Evolutionary conservation across 2,113 vertebrate species (phyloP).

Genomic region (Asarcornis scutulata): DNA sequence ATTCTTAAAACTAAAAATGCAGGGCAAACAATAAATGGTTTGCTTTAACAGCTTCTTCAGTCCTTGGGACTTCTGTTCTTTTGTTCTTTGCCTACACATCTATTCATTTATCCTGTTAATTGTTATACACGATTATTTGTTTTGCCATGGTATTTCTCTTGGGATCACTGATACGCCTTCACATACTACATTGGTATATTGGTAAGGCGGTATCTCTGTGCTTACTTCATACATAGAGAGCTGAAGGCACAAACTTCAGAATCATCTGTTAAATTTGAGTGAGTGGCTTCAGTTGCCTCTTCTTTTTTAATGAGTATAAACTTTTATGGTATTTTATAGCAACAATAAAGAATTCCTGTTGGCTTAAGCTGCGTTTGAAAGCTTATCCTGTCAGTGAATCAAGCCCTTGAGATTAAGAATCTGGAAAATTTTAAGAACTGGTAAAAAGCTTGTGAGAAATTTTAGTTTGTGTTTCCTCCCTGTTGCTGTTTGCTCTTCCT

Average conservation of each 20-base stretch:
- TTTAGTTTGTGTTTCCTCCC: neutral
- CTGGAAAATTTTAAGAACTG: neutral
- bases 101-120: neutral
- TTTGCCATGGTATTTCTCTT: neutral
- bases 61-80: fast-evolving
- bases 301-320: neutral
- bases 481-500: neutral
- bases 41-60: neutral
- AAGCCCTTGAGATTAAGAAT: neutral
- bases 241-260: neutral
- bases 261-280: neutral
- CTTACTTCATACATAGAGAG: neutral
- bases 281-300: neutral
- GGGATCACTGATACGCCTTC: neutral
- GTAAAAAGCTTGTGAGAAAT: neutral
- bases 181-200: neutral
- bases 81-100: neutral
- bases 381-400: neutral
- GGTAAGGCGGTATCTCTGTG: neutral
- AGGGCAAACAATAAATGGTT: neutral
- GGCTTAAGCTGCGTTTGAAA: neutral
- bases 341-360: neutral
- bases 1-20: neutral
- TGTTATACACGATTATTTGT: neutral
- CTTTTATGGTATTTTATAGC: neutral